Evolutionary conservation across 2,113 vertebrate species (phyloP).

Genomic region (Phrynosoma blainvillii): DNA sequence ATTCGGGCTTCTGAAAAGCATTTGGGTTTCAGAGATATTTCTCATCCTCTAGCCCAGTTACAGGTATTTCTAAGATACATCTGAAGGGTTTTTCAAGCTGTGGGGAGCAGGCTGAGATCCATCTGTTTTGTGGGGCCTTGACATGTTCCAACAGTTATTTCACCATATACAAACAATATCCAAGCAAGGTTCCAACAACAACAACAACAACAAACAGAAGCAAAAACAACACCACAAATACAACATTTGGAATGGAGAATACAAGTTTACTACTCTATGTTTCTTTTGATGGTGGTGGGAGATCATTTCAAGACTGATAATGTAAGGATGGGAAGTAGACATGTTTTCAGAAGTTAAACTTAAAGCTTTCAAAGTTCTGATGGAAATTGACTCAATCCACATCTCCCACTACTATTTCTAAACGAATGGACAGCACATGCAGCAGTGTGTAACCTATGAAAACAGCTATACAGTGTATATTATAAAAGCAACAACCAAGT

Average conservation of each 20-base stretch:
- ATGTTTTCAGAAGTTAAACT: too few species aligned
- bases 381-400: too few species aligned
- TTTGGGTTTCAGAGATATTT: background rate
- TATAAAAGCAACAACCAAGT: too few species aligned
- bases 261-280: conserved; percentile 40
- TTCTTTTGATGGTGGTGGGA: too few species aligned
- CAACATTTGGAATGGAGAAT: conserved; percentile 14
- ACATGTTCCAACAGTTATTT: background rate
- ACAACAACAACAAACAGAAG: rapidly evolving
- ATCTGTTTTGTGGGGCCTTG: background rate
- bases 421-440: too few species aligned
- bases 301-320: background rate
- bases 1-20: background rate
- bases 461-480: too few species aligned
- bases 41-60: rapidly evolving
- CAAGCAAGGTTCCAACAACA: background rate
- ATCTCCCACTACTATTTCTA: too few species aligned
- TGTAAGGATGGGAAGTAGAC: too few species aligned
- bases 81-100: background rate
- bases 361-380: too few species aligned
- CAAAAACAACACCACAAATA: conserved; percentile 19
- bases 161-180: background rate
- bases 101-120: background rate
- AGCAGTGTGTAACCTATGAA: too few species aligned
- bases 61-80: rapidly evolving